Conservation (phyloP, 2,888 invertebrate genomes). For the Pharmacophagus antenor region DNA sequence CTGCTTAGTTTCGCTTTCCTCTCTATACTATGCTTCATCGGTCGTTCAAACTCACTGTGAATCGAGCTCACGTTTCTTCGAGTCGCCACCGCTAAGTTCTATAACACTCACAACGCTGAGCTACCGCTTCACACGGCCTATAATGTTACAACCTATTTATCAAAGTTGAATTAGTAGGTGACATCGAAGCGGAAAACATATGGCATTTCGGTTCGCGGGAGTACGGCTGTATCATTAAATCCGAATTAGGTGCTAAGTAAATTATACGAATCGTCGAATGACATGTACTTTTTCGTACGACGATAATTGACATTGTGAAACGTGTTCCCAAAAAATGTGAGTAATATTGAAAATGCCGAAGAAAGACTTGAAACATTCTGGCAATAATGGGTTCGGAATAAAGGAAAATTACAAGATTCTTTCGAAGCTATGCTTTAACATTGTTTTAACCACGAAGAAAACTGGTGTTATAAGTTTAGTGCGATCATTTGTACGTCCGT, state of each 20-base stretch:
- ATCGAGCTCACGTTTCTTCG: no score
- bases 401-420: no score
- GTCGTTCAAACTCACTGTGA: no score
- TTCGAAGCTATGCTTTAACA: no score
- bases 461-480: no score
- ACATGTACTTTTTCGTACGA: slow-evolving; percentile 28
- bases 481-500: no score
- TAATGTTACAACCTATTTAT: slow-evolving; percentile 66
- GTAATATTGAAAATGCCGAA: slow-evolving; percentile 23
- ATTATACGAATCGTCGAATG: slow-evolving; percentile 53
- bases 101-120: not conserved
- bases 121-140: slow-evolving; percentile 39
- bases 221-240: slow-evolving; percentile 56
- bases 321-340: slow-evolving; percentile 13
- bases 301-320: slow-evolving; percentile 18
- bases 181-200: slow-evolving; percentile 67
- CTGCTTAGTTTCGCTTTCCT: no score
- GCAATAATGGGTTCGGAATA: no score
- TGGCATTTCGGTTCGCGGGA: slow-evolving; percentile 57
- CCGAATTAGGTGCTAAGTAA: slow-evolving; percentile 67
- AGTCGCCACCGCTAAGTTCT: no score
- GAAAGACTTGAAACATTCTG: no score
- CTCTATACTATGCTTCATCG: no score
- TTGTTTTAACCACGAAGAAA: no score
- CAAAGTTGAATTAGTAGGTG: slow-evolving; percentile 72